phyloP scores from a whole-genome alignment of 2,888 invertebrate species.

The Willowsia nigromaculata region DNA sequence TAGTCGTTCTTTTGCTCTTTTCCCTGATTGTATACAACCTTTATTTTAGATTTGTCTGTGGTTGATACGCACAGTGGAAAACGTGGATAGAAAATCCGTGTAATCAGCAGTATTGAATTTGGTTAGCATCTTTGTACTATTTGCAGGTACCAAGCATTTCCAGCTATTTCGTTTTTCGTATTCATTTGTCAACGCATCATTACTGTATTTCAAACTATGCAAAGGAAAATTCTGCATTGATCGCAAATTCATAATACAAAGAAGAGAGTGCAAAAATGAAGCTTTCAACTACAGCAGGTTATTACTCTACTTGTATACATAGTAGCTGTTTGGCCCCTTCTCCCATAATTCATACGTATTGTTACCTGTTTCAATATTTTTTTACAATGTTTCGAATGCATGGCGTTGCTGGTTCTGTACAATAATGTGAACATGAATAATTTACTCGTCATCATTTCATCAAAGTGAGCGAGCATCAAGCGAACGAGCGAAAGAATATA shows the following conservation, averaged over 20 bases:
- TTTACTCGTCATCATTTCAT: constrained; percentile 40
- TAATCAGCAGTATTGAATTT: too few relatives aligned
- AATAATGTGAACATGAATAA: constrained; percentile 63
- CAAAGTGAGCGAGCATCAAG: not conserved
- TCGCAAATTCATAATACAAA: constrained; percentile 17
- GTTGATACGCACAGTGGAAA: too few relatives aligned
- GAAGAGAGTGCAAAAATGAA: not conserved
- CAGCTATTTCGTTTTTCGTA: not conserved
- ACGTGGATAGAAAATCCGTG: too few relatives aligned
- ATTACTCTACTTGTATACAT: not conserved
- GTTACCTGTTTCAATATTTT: constrained; percentile 4
- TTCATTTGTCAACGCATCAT: not conserved
- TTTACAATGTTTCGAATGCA: not conserved
- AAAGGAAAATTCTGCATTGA: constrained; percentile 27
- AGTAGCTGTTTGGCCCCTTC: not conserved
- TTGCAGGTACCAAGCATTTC: too few relatives aligned
- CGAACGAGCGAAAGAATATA: not conserved
- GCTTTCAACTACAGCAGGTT: not conserved
- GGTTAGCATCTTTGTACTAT: too few relatives aligned
- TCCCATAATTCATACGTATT: not conserved
- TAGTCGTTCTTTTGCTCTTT: not conserved
- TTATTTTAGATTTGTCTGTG: too few relatives aligned
- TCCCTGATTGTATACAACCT: too few relatives aligned
- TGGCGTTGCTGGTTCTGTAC: constrained; percentile 2
- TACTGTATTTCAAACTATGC: not conserved